A percentile compares a stretch with the other conserved stretches of the same genome.
Evolutionary conservation across 2,113 vertebrate genomes (phyloP).

Genomic region (Macheiramphus alcinus): DNA sequence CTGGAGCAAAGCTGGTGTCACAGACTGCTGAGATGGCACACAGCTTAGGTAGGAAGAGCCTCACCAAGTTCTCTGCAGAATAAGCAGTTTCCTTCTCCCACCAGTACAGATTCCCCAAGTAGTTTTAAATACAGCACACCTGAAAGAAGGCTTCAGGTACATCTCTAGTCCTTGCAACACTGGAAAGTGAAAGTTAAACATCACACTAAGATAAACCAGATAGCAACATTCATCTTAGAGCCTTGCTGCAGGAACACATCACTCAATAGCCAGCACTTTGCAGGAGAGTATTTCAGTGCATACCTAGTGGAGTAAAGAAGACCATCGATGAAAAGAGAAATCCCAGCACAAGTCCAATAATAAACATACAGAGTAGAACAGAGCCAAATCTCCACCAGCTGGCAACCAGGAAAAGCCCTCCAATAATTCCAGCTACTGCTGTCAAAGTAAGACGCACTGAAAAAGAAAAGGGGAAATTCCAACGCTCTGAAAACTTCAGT

Average conservation of each 20-base stretch:
- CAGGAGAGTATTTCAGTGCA: neutral
- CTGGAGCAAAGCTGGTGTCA: neutral
- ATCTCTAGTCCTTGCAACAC: neutral
- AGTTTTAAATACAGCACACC: neutral
- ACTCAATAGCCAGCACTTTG: neutral
- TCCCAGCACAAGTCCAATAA: conserved; percentile 85
- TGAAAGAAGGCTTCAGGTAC: neutral
- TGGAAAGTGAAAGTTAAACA: neutral
- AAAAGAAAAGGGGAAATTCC: neutral
- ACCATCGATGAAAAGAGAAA: conserved; percentile 77
- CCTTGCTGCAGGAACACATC: neutral
- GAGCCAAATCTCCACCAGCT: conserved; percentile 92
- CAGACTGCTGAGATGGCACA: neutral
- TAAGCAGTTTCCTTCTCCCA: neutral
- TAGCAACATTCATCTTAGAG: neutral
- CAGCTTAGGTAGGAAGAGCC: neutral
- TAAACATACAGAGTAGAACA: conserved; percentile 77
- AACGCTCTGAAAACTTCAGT: neutral
- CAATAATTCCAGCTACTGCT: conserved; percentile 74
- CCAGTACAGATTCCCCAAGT: neutral
- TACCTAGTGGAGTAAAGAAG: conserved; percentile 92
- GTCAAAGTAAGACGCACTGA: conserved; percentile 83
- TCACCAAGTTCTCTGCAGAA: neutral
- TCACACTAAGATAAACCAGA: neutral
- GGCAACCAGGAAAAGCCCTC: conserved; percentile 82